Evolutionary conservation across 2,797 vertebrate genomes (phyloP).

Genomic region (Sebastes trivittatus): DNA sequence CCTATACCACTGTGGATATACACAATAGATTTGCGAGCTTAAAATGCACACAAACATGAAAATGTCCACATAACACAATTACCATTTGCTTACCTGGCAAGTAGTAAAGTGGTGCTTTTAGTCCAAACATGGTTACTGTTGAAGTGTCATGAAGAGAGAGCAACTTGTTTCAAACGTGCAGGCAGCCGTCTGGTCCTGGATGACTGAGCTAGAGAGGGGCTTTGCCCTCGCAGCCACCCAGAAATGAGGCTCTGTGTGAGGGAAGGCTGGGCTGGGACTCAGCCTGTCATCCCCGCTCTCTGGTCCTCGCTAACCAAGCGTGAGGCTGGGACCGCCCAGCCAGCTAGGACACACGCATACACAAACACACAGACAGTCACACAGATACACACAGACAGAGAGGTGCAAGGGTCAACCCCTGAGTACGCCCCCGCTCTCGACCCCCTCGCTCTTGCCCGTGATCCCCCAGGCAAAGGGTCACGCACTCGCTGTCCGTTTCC

Average conservation of each 20-base stretch:
- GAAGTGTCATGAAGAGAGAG: conserved; percentile 87
- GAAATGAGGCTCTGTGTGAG: conserved; percentile 76
- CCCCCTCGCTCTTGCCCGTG: conserved; percentile 59
- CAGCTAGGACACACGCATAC: conserved; percentile 69
- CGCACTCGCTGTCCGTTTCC: conserved; percentile 68
- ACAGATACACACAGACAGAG: conserved; percentile 70
- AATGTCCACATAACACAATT: conserved; percentile 15
- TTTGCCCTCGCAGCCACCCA: conserved; percentile 77
- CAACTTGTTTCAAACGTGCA: conserved; percentile 66
- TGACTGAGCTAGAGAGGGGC: conserved; percentile 77
- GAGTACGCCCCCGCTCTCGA: conserved; percentile 67
- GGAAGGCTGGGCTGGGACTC: conserved; percentile 75
- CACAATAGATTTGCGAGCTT: not conserved
- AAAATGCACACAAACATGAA: conserved; percentile 1
- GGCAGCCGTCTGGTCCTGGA: conserved; percentile 72
- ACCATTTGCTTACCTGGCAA: conserved; percentile 90
- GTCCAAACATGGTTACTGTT: conserved; percentile 94
- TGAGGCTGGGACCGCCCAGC: conserved; percentile 80
- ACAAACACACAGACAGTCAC: conserved; percentile 64
- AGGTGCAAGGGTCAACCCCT: conserved; percentile 70
- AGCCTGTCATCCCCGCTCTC: conserved; percentile 83
- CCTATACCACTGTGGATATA: not conserved
- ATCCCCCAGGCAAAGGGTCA: conserved; percentile 74
- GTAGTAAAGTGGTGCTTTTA: conserved; percentile 97
- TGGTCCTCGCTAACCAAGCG: conserved; percentile 77